phyloP scores from a whole-genome alignment of 2,797 vertebrate genomes.

The Sebastes vulpes region DNA sequence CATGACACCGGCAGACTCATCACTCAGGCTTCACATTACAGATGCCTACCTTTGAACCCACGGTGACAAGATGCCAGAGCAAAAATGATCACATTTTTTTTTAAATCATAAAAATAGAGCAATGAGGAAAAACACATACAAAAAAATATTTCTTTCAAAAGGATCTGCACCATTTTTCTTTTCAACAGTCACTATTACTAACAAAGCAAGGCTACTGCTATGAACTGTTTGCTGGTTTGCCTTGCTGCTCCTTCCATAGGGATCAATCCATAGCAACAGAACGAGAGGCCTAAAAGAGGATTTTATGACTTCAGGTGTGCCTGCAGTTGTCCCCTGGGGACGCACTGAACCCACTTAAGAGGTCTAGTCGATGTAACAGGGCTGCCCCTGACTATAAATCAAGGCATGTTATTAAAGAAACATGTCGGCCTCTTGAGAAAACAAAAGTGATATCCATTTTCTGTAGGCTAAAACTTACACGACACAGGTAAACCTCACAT shows the following conservation, averaged over 20 bases:
- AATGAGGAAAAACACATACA: background rate
- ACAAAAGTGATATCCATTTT: slow-evolving; percentile 26
- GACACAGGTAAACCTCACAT: background rate
- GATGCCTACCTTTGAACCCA: slow-evolving; percentile 4
- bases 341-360: slow-evolving; percentile 47
- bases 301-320: slow-evolving; percentile 68
- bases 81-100: background rate
- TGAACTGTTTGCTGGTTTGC: background rate
- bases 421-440: slow-evolving; percentile 13
- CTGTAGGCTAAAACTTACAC: background rate
- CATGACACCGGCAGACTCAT: slow-evolving; percentile 46
- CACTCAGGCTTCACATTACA: slow-evolving; percentile 52
- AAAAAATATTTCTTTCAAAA: background rate
- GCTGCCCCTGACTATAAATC: slow-evolving; percentile 52
- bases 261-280: slow-evolving; percentile 26
- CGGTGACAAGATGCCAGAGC: background rate
- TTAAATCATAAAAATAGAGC: background rate
- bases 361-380: slow-evolving; percentile 33
- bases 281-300: slow-evolving; percentile 16
- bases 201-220: background rate
- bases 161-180: background rate
- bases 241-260: background rate
- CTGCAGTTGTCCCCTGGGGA: slow-evolving; percentile 34
- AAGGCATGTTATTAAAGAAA: slow-evolving; percentile 60
- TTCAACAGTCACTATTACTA: background rate